phyloP scores from a whole-genome alignment of 2,888 invertebrate genomes.

The Leucania comma region DNA sequence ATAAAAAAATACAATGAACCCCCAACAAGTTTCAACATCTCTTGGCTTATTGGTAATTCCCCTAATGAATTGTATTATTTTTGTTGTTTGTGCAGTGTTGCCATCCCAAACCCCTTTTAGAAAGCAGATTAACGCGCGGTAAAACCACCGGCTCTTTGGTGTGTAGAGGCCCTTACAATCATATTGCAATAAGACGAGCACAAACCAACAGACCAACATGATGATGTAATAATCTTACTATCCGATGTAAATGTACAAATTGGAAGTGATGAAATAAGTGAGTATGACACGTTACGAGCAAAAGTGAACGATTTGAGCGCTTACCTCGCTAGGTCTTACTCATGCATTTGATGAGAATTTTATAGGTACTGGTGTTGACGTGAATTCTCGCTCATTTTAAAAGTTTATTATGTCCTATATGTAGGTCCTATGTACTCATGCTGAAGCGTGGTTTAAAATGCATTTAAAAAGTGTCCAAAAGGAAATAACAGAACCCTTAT shows the following conservation, averaged over 20 bases:
- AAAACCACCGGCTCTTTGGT: no score
- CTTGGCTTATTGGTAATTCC: no score
- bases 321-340: slow-evolving; percentile 8
- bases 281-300: slow-evolving; percentile 15
- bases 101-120: no score
- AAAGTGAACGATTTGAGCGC: slow-evolving; percentile 21
- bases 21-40: no score
- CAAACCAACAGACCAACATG: slow-evolving; percentile 6
- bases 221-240: slow-evolving; percentile 44
- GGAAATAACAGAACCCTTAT: no score
- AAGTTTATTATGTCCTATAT: not conserved
- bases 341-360: slow-evolving; percentile 8
- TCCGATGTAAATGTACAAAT: slow-evolving; percentile 49
- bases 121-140: no score
- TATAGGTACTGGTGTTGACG: not conserved
- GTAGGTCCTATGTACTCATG: no score
- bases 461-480: no score
- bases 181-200: slow-evolving; percentile 34
- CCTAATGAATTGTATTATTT: no score
- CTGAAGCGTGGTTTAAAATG: no score
- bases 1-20: no score
- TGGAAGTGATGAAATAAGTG: slow-evolving; percentile 35
- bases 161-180: slow-evolving; percentile 6
- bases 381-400: not conserved
- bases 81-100: no score